Evolutionary conservation across 1,140 invertebrate genomes (phyloP).

Genomic region (Tigriopus japonicus): DNA sequence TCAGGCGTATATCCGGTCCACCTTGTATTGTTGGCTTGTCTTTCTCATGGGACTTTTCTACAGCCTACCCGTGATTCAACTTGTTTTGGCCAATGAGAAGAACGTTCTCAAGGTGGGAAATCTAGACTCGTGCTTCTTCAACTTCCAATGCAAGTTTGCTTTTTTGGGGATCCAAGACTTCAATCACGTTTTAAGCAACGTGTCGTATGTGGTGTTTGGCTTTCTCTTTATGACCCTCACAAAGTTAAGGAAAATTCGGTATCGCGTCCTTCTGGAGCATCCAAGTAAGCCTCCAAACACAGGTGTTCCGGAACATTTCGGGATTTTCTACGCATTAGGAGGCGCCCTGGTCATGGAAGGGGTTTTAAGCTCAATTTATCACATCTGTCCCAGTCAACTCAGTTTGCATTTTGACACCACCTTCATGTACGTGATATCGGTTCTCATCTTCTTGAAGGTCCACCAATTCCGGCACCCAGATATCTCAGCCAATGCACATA

Average conservation of each 20-base stretch:
- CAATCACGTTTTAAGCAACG: conserved; percentile 73
- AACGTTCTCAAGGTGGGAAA: conserved; percentile 51
- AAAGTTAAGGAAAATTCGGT: conserved; percentile 11
- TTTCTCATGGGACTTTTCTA: conserved; percentile 70
- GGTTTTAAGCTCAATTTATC: conserved; percentile 64
- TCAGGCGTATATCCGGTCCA: conserved; percentile 30
- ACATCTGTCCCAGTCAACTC: conserved; percentile 64
- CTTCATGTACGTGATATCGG: conserved; percentile 78
- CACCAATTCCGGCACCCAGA: conserved; percentile 78
- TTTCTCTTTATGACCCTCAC: conserved; percentile 33
- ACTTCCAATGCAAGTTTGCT: conserved; percentile 69
- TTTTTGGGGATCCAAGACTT: conserved; percentile 50
- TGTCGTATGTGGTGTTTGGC: conserved; percentile 67
- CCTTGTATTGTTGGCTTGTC: conserved; percentile 56
- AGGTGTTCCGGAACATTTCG: conserved; percentile 73
- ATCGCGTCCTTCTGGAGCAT: conserved; percentile 7
- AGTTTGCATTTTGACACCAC: conserved; percentile 86
- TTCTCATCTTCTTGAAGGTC: conserved; percentile 69
- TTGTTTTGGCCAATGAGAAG: conserved; percentile 68
- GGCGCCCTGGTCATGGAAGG: conserved; percentile 71
- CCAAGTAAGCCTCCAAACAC: conserved; percentile 20
- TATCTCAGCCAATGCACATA: conserved; percentile 64
- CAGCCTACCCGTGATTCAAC: conserved; percentile 61
- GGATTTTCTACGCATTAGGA: conserved; percentile 73
- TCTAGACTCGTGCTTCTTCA: conserved; percentile 80